These are phyloP conservation scores for Argopecten irradians DNA, from an alignment of 1,140 invertebrate genomes.

Conservation along the genomic window DNA sequence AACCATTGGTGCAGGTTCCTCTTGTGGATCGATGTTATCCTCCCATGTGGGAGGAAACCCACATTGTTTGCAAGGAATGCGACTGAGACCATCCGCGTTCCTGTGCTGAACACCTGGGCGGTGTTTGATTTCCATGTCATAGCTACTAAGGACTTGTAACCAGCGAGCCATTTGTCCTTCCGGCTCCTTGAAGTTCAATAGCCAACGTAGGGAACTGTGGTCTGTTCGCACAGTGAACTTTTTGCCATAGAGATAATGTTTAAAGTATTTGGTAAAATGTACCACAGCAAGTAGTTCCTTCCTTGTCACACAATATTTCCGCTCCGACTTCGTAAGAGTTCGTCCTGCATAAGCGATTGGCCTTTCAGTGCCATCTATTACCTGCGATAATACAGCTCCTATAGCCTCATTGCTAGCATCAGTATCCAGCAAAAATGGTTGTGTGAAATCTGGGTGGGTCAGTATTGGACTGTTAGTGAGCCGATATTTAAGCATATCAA, in stretches of 20 bases:
- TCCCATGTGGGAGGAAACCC: not conserved
- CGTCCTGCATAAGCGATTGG: slow-evolving; percentile 56
- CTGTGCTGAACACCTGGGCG: slow-evolving; percentile 42
- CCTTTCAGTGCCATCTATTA: slow-evolving; percentile 51
- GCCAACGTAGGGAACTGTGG: slow-evolving; percentile 55
- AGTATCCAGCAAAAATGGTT: slow-evolving; percentile 57
- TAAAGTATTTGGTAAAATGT: slow-evolving; percentile 48
- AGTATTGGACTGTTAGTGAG: slow-evolving; percentile 40
- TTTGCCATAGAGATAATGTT: slow-evolving; percentile 54
- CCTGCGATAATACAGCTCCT: slow-evolving; percentile 66
- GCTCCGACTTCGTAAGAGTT: slow-evolving; percentile 69
- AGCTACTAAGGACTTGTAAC: slow-evolving; percentile 53
- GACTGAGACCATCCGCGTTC: slow-evolving; percentile 49
- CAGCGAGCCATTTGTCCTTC: slow-evolving; percentile 59
- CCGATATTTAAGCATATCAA: not conserved
- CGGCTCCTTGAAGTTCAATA: slow-evolving; percentile 47
- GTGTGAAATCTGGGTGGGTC: slow-evolving; percentile 23
- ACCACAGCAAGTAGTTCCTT: slow-evolving; percentile 53
- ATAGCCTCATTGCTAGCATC: slow-evolving; percentile 63
- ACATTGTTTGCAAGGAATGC: not conserved
- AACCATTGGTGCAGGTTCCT: not conserved
- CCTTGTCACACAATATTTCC: slow-evolving; percentile 67
- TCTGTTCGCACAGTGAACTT: slow-evolving; percentile 57
- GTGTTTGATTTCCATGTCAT: slow-evolving; percentile 47
- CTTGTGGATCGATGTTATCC: not conserved